Conservation (phyloP, 2,888 invertebrate species). For the Lepidocyrtinus sp. region DNA sequence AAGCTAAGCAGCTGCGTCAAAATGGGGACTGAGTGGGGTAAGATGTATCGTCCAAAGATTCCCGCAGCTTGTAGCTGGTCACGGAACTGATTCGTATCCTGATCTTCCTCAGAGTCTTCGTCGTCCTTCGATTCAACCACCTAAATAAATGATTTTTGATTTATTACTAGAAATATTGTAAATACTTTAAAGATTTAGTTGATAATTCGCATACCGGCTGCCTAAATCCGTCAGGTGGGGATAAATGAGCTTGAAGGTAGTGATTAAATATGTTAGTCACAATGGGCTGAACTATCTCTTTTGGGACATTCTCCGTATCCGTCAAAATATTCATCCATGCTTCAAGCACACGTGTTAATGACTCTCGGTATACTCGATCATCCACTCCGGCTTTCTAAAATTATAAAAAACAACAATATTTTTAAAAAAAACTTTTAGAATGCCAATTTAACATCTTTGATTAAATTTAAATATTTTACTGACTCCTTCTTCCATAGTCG, state of each 20-base stretch:
- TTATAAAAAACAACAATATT: conserved; percentile 3
- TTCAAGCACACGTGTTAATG: conserved; percentile 80
- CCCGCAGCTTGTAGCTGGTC: conserved; percentile 85
- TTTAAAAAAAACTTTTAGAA: neutral
- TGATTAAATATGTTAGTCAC: conserved; percentile 71
- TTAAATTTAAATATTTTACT: conserved; percentile 69
- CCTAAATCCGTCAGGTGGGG: conserved; percentile 84
- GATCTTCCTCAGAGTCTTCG: conserved; percentile 79
- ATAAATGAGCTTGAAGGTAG: conserved; percentile 86
- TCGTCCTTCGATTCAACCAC: conserved; percentile 71
- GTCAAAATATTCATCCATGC: conserved; percentile 79
- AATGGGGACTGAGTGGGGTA: conserved; percentile 79
- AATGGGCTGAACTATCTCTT: conserved; percentile 73
- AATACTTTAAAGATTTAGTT: conserved; percentile 29
- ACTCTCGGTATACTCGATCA: conserved; percentile 78
- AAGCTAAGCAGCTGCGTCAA: conserved; percentile 77
- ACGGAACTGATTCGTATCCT: conserved; percentile 79
- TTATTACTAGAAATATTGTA: neutral
- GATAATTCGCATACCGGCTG: conserved; percentile 74
- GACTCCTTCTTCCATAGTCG: conserved; percentile 80
- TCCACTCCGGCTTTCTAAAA: conserved; percentile 71
- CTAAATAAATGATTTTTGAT: conserved; percentile 16
- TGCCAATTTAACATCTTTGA: neutral
- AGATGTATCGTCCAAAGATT: conserved; percentile 75
- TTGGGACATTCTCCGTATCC: conserved; percentile 73